A percentile compares a stretch with the other conserved stretches of the same genome.
Evolutionary conservation across 2,888 invertebrate genomes (phyloP).

Genomic region (Lithodes maja): DNA sequence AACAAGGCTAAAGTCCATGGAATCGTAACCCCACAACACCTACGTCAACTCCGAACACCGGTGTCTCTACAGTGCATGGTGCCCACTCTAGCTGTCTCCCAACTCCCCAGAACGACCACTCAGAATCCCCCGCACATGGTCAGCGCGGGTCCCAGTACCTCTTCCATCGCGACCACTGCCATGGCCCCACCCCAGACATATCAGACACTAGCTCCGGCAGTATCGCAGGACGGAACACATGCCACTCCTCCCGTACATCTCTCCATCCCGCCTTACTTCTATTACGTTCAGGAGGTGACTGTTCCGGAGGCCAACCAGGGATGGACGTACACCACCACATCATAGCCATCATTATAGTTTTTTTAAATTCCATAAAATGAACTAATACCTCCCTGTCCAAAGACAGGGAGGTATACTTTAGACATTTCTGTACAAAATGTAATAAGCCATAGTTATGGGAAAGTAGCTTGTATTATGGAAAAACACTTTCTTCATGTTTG

Average conservation of each 20-base stretch:
- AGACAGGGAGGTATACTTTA: too few relatives aligned
- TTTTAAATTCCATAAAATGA: too few relatives aligned
- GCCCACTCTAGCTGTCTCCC: constrained; percentile 53
- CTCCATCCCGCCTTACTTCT: constrained; percentile 59
- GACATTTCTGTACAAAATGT: too few relatives aligned
- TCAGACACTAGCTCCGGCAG: constrained; percentile 37
- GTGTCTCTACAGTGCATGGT: constrained; percentile 58
- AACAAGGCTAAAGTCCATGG: constrained; percentile 23
- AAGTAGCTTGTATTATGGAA: too few relatives aligned
- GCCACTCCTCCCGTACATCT: constrained; percentile 47
- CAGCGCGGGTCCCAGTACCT: constrained; percentile 7
- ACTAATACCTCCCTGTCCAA: too few relatives aligned
- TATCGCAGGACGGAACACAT: constrained; percentile 19
- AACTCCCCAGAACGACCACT: constrained; percentile 36
- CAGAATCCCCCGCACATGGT: constrained; percentile 37
- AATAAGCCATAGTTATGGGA: too few relatives aligned
- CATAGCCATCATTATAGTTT: constrained; percentile 9
- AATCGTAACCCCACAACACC: constrained; percentile 6
- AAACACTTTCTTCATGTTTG: too few relatives aligned
- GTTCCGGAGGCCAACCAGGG: constrained; percentile 50
- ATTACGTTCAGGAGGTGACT: constrained; percentile 61
- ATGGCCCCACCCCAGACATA: constrained; percentile 40
- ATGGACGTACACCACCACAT: constrained; percentile 47
- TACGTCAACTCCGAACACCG: constrained; percentile 45
- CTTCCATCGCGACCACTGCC: constrained; percentile 5